Percentiles rank a stretch among this genome's conserved stretches.
phyloP scores from a whole-genome alignment of 2,888 invertebrate genomes.

The Tricholauxania praeusta region DNA sequence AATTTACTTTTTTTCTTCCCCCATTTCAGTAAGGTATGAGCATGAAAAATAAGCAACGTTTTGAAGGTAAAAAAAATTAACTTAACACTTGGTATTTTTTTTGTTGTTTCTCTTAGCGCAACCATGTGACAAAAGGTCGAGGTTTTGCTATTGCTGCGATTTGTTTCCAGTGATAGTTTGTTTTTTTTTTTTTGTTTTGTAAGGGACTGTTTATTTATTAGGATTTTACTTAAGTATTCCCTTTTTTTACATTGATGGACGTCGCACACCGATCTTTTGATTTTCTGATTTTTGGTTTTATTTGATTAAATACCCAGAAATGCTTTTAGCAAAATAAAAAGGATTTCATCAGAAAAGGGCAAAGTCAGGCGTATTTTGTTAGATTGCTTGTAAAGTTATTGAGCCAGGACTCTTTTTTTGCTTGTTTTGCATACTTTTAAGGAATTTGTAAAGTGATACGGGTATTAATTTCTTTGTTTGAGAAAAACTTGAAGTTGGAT shows the following conservation, averaged over 20 bases:
- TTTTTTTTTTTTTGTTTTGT: not conserved
- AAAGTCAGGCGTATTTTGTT: too few species aligned
- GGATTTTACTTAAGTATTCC: not conserved
- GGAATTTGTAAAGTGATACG: too few species aligned
- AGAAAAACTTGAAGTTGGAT: too few species aligned
- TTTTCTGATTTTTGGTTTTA: not conserved
- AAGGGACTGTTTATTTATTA: not conserved
- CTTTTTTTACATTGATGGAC: not conserved
- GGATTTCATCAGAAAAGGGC: not conserved
- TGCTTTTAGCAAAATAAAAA: not conserved
- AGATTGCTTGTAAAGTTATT: too few species aligned
- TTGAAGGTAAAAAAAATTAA: too few species aligned
- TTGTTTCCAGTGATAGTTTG: not conserved
- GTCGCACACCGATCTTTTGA: not conserved
- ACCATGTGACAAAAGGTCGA: conserved; percentile 6
- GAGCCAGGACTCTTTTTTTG: too few species aligned
- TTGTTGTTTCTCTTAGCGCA: conserved; percentile 1
- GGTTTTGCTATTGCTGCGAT: not conserved
- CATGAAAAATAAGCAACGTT: too few species aligned
- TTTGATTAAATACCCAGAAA: conserved; percentile 12
- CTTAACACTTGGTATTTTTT: too few species aligned
- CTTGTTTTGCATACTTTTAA: too few species aligned
- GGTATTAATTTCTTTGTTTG: too few species aligned
- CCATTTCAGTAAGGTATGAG: too few species aligned
- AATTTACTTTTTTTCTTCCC: not conserved